Base-by-base conservation (phyloP, 2,113 vertebrate species). In the Pseudopipra pipra region DNA sequence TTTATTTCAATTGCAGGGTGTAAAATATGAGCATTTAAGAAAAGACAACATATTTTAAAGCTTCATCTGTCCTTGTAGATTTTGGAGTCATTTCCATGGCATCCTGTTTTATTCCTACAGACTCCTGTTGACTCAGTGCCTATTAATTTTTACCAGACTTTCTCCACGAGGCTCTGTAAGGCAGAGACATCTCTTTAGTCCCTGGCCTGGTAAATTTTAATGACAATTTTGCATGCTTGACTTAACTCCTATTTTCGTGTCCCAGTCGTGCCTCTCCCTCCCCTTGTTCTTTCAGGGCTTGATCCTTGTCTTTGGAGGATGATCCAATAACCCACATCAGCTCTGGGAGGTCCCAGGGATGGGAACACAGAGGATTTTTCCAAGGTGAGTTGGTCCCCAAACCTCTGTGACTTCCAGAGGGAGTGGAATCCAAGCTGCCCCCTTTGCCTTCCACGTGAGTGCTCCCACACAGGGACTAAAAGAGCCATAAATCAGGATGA, bases 161-260 rank as follows among this genome's bases (percentile, higher is more conserved):
- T 85, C 81, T 93, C 84, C 89, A 67, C 20, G 46, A 82, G 86
- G 35, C 46, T 93, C 74, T 84, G 80, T 59, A 47, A 92, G 41
- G 80, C 14, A 94, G 70, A 78, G 46, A 23, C 59, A 24, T 41
- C 51, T 80, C 93, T 93, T 96, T 70, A 62, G 89, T 94, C 94
- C 91, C 93, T 87, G 74, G 74, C 85, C 75, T 94, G 94, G 94
- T 95, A 89, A 91, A 97, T 96, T 94, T 95, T 95, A 95, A 96
- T 96, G 91, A 95, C 91, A 94, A 96, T 97, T 96, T 95, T 96
- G 81, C 93, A 95, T 87, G 89, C 91, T 94, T 97, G 89, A 91
- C 81, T 95, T 92, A 12, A 81, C 79, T 92, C 76, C 91, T 91
- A 73, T 96, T 94, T 92, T 62, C 14, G 5, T 1, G 18, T 96